Percentiles rank a stretch among this genome's conserved stretches.
Conservation (phyloP, 2,888 invertebrate species). For the Helleia helle region DNA sequence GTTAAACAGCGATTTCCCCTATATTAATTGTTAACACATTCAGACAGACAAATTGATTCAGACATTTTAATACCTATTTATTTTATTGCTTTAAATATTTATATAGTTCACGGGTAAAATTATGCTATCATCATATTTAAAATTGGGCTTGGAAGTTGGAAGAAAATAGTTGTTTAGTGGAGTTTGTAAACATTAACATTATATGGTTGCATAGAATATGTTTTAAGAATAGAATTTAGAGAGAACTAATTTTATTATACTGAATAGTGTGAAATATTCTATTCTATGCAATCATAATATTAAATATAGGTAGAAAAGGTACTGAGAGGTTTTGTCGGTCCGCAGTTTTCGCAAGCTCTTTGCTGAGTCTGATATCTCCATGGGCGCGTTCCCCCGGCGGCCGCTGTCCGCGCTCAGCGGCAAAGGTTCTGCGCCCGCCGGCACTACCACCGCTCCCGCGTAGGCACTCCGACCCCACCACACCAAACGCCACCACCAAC, state of each 20-base stretch:
- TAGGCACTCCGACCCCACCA: constrained; percentile 44
- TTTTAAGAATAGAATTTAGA: background rate
- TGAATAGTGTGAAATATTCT: background rate
- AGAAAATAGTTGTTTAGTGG: no score
- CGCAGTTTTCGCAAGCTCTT: constrained; percentile 91
- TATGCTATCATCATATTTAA: no score
- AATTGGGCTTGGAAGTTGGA: no score
- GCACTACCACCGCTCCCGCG: constrained; percentile 53
- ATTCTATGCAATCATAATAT: background rate
- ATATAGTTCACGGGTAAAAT: no score
- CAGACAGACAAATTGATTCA: no score
- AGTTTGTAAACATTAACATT: no score
- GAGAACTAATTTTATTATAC: no score
- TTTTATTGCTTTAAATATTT: no score
- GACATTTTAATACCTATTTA: no score
- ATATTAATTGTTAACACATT: no score
- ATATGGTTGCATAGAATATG: constrained; percentile 2
- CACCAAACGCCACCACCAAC: constrained; percentile 19
- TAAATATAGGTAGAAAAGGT: background rate
- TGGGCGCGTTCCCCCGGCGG: constrained; percentile 85
- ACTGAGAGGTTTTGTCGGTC: constrained; percentile 20
- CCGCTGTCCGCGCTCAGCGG: constrained; percentile 85
- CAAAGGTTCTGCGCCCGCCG: constrained; percentile 78
- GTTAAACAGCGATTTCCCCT: no score
- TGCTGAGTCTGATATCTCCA: constrained; percentile 82